phyloP scores from a whole-genome alignment of 2,113 vertebrate genomes.

The Daphoenositta chrysoptera region DNA sequence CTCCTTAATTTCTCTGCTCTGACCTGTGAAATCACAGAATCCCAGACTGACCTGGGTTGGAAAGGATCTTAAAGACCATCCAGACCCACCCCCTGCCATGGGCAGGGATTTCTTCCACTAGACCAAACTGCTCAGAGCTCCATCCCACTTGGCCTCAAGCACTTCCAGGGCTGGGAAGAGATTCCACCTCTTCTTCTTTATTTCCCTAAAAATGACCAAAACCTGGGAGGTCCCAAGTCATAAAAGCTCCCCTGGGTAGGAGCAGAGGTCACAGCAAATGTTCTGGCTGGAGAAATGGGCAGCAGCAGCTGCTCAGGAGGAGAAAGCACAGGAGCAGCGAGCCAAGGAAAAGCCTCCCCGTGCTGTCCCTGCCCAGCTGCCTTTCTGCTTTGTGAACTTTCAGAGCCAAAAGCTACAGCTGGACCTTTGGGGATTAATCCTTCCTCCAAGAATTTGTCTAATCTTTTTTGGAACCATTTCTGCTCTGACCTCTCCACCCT shows the following conservation, averaged over 20 bases:
- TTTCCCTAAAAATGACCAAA: not conserved
- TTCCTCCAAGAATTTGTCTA: not conserved
- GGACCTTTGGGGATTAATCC: not conserved
- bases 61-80: not conserved
- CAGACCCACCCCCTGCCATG: not conserved
- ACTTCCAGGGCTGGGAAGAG: not conserved
- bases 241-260: not conserved
- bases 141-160: not conserved
- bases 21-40: not conserved
- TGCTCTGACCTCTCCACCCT: not conserved
- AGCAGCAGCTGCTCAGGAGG: not conserved
- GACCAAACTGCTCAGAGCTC: not conserved
- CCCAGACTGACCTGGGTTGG: not conserved
- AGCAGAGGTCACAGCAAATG: not conserved
- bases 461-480: not conserved
- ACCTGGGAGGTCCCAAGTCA: not conserved
- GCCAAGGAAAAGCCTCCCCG: not conserved
- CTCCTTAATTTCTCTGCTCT: not conserved
- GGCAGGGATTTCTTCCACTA: not conserved
- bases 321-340: not conserved
- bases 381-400: not conserved
- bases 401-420: not conserved
- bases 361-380: not conserved
- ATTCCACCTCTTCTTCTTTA: not conserved
- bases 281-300: not conserved